phyloP scores from a whole-genome alignment of 2,797 vertebrate species.

The Corythornis leucogaster region DNA sequence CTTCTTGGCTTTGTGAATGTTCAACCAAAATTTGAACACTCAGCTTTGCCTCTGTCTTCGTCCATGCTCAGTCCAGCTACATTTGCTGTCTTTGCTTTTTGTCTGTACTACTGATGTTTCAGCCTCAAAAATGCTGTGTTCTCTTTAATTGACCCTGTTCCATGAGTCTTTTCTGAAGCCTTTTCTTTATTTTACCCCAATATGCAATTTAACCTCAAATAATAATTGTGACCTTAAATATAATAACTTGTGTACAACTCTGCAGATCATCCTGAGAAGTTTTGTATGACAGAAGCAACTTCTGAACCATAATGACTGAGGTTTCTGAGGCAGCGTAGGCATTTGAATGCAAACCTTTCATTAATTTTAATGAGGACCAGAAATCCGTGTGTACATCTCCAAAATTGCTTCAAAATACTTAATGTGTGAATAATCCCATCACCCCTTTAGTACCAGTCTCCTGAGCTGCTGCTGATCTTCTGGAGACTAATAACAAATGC shows the following conservation, averaged over 20 bases:
- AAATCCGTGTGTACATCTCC: not conserved
- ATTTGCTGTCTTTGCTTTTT: not conserved
- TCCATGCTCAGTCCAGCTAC: not conserved
- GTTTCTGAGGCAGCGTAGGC: slow-evolving; percentile 28
- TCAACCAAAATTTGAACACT: not conserved
- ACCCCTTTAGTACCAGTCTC: not conserved
- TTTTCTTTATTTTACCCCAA: not conserved
- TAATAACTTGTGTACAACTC: not conserved
- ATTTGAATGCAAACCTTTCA: slow-evolving; percentile 36
- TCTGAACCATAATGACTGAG: slow-evolving; percentile 38
- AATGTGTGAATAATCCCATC: not conserved
- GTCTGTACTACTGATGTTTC: not conserved
- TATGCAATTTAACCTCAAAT: not conserved
- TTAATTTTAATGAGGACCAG: slow-evolving; percentile 57
- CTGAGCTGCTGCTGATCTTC: not conserved
- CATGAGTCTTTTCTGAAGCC: not conserved
- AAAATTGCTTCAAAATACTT: not conserved
- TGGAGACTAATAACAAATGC: not conserved
- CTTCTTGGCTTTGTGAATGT: not conserved
- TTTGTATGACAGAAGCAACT: slow-evolving; percentile 11
- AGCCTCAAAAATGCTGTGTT: not conserved
- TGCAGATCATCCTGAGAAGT: slow-evolving; percentile 13
- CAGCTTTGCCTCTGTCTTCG: not conserved
- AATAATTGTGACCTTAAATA: not conserved
- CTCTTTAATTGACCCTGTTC: not conserved